Evolutionary conservation across 2,113 vertebrate genomes (phyloP).

Genomic region (Paracanthobrama guichenoti): DNA sequence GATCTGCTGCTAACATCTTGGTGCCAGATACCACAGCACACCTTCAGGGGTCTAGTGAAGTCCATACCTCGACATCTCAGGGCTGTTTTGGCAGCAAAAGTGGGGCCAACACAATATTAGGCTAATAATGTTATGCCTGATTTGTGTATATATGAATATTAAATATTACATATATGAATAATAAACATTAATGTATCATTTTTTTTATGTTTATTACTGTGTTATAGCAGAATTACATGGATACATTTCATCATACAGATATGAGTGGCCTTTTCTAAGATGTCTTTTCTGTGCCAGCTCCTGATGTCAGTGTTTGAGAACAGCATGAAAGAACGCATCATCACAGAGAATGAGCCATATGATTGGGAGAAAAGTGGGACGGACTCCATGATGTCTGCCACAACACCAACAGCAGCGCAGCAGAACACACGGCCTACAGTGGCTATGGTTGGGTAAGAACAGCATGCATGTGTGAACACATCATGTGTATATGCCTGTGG

Average conservation of each 20-base stretch:
- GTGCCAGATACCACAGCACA: no score
- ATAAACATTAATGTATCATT: no score
- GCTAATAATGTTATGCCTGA: no score
- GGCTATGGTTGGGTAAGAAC: conserved; percentile 94
- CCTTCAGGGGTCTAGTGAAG: no score
- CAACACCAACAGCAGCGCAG: conserved; percentile 89
- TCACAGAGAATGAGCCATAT: conserved; percentile 95
- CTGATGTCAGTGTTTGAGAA: conserved; percentile 99
- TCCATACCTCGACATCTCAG: no score
- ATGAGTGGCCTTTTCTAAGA: neutral
- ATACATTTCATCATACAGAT: neutral
- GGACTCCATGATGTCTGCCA: conserved; percentile 87
- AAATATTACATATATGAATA: no score
- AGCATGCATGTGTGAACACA: neutral
- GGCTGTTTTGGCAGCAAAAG: no score
- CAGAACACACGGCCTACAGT: conserved; percentile 93
- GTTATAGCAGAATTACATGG: neutral
- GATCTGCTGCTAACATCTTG: no score
- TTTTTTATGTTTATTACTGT: no score
- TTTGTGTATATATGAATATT: no score
- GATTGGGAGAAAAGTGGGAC: conserved; percentile 96
- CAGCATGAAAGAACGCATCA: conserved; percentile 96
- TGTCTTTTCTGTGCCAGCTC: conserved; percentile 74
- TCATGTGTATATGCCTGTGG: neutral
- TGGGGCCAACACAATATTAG: no score